phyloP scores from a whole-genome alignment of 2,797 vertebrate species.

The Loriculus beryllinus region DNA sequence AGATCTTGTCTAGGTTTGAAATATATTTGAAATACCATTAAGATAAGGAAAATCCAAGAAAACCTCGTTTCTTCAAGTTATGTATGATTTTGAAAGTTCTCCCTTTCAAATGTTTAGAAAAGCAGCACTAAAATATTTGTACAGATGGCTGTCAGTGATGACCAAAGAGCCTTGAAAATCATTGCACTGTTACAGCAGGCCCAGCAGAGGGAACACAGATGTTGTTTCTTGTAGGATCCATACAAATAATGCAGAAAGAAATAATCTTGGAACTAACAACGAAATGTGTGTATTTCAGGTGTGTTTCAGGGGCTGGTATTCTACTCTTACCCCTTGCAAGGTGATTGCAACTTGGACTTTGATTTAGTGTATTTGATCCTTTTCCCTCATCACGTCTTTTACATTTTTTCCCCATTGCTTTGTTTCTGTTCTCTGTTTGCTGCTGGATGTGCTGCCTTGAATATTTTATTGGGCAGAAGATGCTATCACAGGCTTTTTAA shows the following conservation, averaged over 20 bases:
- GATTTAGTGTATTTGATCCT: background rate
- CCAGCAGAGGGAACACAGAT: conserved; percentile 40
- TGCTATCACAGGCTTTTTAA: background rate
- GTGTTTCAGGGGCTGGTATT: background rate
- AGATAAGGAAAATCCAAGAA: background rate
- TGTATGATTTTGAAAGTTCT: background rate
- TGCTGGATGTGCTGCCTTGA: background rate
- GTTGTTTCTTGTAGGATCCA: background rate
- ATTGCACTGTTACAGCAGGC: background rate
- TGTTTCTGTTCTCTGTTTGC: background rate
- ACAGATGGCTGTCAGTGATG: accelerated
- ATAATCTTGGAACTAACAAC: background rate
- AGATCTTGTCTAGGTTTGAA: background rate
- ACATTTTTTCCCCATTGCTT: background rate
- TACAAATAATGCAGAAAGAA: background rate
- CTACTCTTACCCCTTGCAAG: background rate
- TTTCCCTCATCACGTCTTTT: background rate
- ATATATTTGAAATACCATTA: background rate
- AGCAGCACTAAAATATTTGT: background rate
- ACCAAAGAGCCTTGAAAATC: background rate
- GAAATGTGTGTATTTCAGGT: background rate
- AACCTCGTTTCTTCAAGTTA: background rate
- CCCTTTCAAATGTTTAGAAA: background rate
- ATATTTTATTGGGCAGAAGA: background rate
- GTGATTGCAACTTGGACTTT: background rate